These are phyloP conservation scores for Drosophila formosana DNA, from an alignment of 2,888 invertebrate species.

Conservation along the genomic window DNA sequence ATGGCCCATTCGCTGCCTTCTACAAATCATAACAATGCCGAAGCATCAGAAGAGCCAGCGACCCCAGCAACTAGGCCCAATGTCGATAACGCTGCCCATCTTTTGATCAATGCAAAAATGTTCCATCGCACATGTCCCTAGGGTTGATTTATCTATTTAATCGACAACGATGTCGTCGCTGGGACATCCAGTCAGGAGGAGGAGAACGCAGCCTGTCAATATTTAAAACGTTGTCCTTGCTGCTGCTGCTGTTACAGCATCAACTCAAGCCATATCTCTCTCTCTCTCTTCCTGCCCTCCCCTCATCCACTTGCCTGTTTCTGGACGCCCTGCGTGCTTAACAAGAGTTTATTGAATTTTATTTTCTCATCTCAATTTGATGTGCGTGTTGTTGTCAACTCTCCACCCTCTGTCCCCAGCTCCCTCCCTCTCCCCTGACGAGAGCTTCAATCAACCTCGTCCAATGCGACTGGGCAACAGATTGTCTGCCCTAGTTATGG, in stretches of 20 bases:
- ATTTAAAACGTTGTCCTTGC: conserved; percentile 78
- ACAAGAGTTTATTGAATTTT: conserved; percentile 81
- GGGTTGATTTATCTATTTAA: conserved; percentile 83
- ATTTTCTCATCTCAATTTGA: conserved; percentile 80
- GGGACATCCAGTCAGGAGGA: conserved; percentile 19
- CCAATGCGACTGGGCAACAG: conserved; percentile 59
- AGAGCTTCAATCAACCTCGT: neutral
- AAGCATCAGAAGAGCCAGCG: conserved; percentile 26
- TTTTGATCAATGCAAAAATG: conserved; percentile 77
- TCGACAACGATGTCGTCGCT: conserved; percentile 49
- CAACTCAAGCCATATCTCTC: conserved; percentile 27
- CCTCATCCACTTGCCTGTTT: conserved; percentile 19
- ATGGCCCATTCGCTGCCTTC: conserved; percentile 44
- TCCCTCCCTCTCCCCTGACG: neutral
- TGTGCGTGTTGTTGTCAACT: conserved; percentile 54
- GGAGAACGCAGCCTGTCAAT: conserved; percentile 59
- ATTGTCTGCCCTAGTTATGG: conserved; percentile 60
- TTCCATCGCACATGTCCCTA: conserved; percentile 69
- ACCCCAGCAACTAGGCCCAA: conserved; percentile 11
- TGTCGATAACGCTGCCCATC: conserved; percentile 20
- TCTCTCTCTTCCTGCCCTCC: no score
- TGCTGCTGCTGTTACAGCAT: conserved; percentile 53
- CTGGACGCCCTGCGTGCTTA: conserved; percentile 68
- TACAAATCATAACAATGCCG: conserved; percentile 67
- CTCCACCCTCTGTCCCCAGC: neutral